Conservation (phyloP, 2,797 vertebrate genomes). For the Lithobates pipiens region DNA sequence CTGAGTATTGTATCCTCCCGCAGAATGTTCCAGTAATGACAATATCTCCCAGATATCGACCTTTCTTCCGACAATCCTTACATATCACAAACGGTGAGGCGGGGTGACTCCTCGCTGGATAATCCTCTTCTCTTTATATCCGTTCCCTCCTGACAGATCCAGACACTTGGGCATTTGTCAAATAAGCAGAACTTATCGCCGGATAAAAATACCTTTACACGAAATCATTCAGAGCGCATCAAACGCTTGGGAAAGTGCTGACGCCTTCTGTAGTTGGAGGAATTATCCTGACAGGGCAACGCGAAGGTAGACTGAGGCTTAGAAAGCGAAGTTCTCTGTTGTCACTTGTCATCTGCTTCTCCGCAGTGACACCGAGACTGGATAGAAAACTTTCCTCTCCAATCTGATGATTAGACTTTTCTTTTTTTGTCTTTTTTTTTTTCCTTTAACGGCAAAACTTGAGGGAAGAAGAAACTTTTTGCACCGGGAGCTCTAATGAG, state of each 20-base stretch:
- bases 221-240: slow-evolving; percentile 23
- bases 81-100: background rate
- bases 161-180: slow-evolving; percentile 15
- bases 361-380: background rate
- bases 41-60: too few species aligned
- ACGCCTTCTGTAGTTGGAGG: background rate
- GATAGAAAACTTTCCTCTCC: too few species aligned
- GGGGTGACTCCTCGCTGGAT: background rate
- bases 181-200: background rate
- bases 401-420: slow-evolving; percentile 7
- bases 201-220: background rate
- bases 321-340: slow-evolving; percentile 6
- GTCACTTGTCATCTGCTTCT: slow-evolving; percentile 33
- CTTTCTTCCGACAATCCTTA: background rate
- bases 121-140: background rate
- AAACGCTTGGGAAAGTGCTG: slow-evolving; percentile 17
- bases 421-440: too few species aligned
- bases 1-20: too few species aligned
- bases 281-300: slow-evolving; percentile 12
- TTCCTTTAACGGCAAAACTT: background rate
- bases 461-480: background rate
- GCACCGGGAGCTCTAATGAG: slow-evolving; percentile 1
- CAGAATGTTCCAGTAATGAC: too few species aligned
- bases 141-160: background rate
- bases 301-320: background rate